Evolutionary conservation across 2,113 vertebrate species (phyloP), one percentile per base, ranked within the genome.

Genomic region (Podarcis raffonei): DNA sequence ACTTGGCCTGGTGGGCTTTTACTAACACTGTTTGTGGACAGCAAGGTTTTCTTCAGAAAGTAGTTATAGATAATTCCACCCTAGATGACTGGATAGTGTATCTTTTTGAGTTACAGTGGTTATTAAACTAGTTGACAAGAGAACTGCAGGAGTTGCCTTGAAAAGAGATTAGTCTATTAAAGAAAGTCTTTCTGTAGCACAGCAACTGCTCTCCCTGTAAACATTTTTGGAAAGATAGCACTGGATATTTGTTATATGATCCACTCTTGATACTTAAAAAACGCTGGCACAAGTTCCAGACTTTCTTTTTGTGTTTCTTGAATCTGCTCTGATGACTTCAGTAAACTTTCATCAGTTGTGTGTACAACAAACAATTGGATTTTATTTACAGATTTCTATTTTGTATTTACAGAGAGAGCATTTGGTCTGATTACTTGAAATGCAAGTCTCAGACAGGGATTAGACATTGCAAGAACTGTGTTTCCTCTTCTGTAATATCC

Each of bases 41-140:
- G 32, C 85, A 37, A 91, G 37, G 78, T 90, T 81, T 84, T 27
- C 71, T 84, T 95, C 88, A 79, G 57, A 69, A 83, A 72, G 5
- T 25, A 69, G 93, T 88, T 79, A 0, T 0, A 81, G 72, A 57
- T 91, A 92, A 62, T 90, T 72, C 4, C 8, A 5, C 1, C 25
- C n/a, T 81, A 85, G n/a, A 8, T 92, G 86, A 74, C 71, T 85
- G 65, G 71, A 65, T 82, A 25, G 86, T 93, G 85, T 66, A 84
- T 94, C 90, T 92, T 94, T 92, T 82, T 93, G 83, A 96, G 78
- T 94, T 94, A 94, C 42, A 82, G 87, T 90, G 91, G 87, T 94
- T 95, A 94, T 92, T 96, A 94, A 95, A 93, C 20, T 90, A 68
- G 77, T 87, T 94, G 93, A 94, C 90, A 95, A 90, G 88, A 92